Base-by-base conservation (phyloP, 2,888 invertebrate genomes). In the Dermolepida albohirtum region DNA sequence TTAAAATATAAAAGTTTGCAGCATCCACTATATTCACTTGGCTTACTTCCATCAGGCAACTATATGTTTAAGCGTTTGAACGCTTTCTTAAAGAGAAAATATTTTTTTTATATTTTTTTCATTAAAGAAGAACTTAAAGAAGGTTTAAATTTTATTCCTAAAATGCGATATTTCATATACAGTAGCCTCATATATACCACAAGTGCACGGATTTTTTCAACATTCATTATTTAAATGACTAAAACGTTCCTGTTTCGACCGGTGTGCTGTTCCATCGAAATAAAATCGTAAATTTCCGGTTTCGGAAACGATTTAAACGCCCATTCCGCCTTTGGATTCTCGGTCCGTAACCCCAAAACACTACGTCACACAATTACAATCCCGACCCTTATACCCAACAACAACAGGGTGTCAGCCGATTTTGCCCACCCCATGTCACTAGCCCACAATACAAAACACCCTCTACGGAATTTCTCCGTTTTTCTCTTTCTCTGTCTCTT, bases 261-360 rank as follows among this genome's bases (percentile, higher is more conserved):
- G 54, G 27, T 29, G 8, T 10, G 29, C 27, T 44, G 29, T 59
- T 59, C 14, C 44, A n/a, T 47, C 17, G 27, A 59, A 44, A 59
- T 14, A 59, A 14, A 59, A 44, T 59, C 59, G 59, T 59, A 59
- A 59, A 59, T 59, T 59, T 59, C 59, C 59, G 59, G 59, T 44
- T 59, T 59, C 59, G 44, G 59, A 59, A 59, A 59, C 59, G 44
- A 29, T 44, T 59, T 59, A 29, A 59, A 59, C 59, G 59, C 44
- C 29, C 59, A 59, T 59, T 59, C 59, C 59, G 57, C 59, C 59
- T 59, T 47, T 14, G 29, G 44, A 59, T 44, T 44, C 44, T 44
- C 22, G 59, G 44, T 44, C 44, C 44, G 59, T 29, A 59, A 59
- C 44, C 59, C 44, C 12, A 44, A 44, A 54, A 54, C 40, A 54